Evolutionary conservation across 2,113 vertebrate species (phyloP), one percentile per base, ranked within the genome.

Genomic region (Chionomys nivalis): DNA sequence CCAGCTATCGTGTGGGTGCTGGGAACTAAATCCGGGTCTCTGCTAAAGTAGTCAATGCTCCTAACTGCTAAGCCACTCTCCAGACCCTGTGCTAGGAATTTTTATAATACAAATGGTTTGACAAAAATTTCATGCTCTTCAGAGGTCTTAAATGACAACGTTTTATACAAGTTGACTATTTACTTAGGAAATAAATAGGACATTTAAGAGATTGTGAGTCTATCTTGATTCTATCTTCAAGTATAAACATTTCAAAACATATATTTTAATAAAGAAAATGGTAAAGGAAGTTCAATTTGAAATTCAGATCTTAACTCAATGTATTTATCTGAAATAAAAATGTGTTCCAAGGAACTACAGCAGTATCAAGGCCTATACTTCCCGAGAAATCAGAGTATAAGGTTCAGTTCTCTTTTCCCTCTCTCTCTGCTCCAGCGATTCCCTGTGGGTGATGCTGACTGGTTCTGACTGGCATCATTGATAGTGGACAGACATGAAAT

Each of bases 251-350:
- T 81, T 23, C 49, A 68, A 91, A 13, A 63, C 4, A 65, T 19
- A 92, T 16, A 76, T 88, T 72, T 87, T 70, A 52, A 91, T 55
- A 65, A 73, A 92, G 39, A 95, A 94, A 92, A 91, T 42, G 17
- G 6, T 39, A 44, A 58, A 88, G 31, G 33, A 79, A 86, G 93
- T 23, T 52, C 44, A 31, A 26, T 13, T 66, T 42, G 65, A 89
- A 94, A 94, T 89, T 82, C 73, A 77, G 89, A 94, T 86, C 49
- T 68, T 19, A 23, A 89, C 21, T 90, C 36, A 89, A 73, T 14
- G 44, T 31, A 86, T 44, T 90, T 49, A n/a, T 63, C 26, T 55
- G 76, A 92, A 88, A 91, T 52, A 31, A 24, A 91, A 82, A 95
- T 0, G 24, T 10, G 42, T 23, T 23, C 24, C 24, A 36, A 70